Percentiles rank a stretch among this genome's conserved stretches.
Evolutionary conservation across 2,888 invertebrate species (phyloP).

Genomic region (Xestia ashworthii): DNA sequence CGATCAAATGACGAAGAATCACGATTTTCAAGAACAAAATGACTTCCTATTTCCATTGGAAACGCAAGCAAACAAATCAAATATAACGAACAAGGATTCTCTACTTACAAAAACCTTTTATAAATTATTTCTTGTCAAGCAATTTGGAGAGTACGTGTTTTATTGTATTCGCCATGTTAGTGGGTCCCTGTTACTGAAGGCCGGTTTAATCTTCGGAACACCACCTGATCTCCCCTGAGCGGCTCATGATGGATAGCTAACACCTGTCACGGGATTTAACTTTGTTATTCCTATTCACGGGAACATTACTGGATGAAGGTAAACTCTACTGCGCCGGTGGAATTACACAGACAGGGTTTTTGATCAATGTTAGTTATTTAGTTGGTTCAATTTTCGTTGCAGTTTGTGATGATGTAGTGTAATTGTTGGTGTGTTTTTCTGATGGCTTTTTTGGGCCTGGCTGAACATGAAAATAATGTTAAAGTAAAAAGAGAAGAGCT

Average conservation of each 20-base stretch:
- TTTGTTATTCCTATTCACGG: slow-evolving; percentile 43
- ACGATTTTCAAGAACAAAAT: slow-evolving; percentile 6
- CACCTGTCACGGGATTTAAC: slow-evolving; percentile 66
- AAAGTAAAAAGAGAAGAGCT: too few relatives aligned
- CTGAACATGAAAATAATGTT: too few relatives aligned
- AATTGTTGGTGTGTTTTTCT: too few relatives aligned
- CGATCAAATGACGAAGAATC: slow-evolving; percentile 31
- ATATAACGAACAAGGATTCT: background rate
- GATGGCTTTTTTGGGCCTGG: too few relatives aligned
- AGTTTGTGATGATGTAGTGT: background rate
- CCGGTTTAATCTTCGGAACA: slow-evolving; percentile 68
- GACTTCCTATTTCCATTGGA: background rate
- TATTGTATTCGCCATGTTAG: slow-evolving; percentile 45
- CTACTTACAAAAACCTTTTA: background rate
- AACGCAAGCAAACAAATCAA: slow-evolving; percentile 21
- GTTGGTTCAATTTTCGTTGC: slow-evolving; percentile 7
- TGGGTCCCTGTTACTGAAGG: slow-evolving; percentile 26
- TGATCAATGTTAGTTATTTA: background rate
- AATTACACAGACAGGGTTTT: slow-evolving; percentile 29
- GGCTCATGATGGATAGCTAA: slow-evolving; percentile 67
- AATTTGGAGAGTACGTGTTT: slow-evolving; percentile 26
- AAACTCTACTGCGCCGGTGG: background rate
- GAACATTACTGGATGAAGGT: slow-evolving; percentile 28
- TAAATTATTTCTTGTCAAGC: slow-evolving; percentile 13
- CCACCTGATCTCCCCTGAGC: slow-evolving; percentile 62